Percentiles rank a stretch among this genome's conserved stretches.
Conservation (phyloP, 2,113 vertebrate genomes). For the Paramisgurnus dabryanus region DNA sequence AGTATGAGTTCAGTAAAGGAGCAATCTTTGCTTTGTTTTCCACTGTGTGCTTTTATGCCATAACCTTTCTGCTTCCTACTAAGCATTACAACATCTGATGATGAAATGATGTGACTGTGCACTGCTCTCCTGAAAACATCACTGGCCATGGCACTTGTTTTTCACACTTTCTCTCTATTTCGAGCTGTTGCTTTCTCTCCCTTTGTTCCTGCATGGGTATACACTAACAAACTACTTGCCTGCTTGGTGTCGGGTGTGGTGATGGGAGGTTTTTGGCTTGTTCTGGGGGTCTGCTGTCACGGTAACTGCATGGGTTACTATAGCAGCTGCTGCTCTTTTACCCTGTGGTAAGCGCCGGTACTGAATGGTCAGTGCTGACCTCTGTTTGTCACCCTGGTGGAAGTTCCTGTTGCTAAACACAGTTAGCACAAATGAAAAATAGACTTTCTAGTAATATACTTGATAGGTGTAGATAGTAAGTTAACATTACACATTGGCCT, state of each 20-base stretch:
- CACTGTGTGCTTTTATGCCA: conserved; percentile 16
- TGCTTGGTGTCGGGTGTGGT: conserved; percentile 64
- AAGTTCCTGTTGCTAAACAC: not conserved
- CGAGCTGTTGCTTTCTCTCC: not conserved
- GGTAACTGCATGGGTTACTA: conserved; percentile 64
- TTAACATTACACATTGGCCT: not conserved
- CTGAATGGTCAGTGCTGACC: conserved; percentile 87
- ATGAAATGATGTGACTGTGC: conserved; percentile 1
- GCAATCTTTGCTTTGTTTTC: not conserved
- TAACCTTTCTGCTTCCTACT: not conserved
- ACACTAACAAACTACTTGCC: conserved; percentile 64
- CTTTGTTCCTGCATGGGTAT: conserved; percentile 61
- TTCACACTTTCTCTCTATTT: conserved; percentile 10
- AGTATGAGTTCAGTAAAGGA: not conserved
- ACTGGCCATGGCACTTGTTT: not conserved
- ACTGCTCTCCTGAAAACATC: not conserved
- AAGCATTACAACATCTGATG: not conserved
- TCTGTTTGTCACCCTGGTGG: conserved; percentile 74
- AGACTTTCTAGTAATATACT: not conserved
- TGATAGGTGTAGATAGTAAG: not conserved
- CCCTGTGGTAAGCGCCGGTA: conserved; percentile 81
- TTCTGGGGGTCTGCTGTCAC: conserved; percentile 62
- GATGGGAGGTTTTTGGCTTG: conserved; percentile 63
- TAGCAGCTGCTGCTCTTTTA: conserved; percentile 55
- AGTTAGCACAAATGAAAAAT: not conserved